Evolutionary conservation across 2,113 vertebrate genomes (phyloP).

Genomic region (Murina feae): DNA sequence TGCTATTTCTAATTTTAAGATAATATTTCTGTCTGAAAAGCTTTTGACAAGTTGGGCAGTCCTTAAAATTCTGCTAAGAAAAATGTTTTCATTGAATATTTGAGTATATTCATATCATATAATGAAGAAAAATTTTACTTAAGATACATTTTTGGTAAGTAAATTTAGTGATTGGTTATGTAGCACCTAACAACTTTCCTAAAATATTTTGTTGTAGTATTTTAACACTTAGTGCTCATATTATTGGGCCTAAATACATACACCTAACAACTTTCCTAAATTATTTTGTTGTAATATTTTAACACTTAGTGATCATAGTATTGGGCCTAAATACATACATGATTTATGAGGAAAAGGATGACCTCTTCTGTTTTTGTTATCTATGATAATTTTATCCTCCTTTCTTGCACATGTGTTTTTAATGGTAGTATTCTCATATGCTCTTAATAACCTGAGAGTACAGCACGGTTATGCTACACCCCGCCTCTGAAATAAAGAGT

Average conservation of each 20-base stretch:
- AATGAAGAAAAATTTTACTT: not conserved
- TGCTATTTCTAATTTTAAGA: not conserved
- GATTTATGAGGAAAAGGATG: not conserved
- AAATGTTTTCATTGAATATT: not conserved
- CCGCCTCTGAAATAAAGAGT: not conserved
- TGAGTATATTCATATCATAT: not conserved
- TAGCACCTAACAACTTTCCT: not conserved
- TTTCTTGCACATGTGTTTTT: not conserved
- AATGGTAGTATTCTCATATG: not conserved
- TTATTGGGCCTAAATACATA: not conserved
- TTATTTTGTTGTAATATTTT: not conserved
- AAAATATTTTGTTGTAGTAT: not conserved
- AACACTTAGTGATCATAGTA: not conserved
- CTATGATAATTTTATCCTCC: not conserved
- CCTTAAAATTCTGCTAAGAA: not conserved
- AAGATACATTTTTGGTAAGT: constrained; percentile 1
- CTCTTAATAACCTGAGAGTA: not conserved
- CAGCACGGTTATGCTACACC: not conserved
- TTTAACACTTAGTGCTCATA: not conserved
- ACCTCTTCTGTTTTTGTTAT: not conserved
- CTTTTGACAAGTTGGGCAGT: not conserved
- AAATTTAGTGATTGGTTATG: not conserved
- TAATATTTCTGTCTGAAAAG: not conserved
- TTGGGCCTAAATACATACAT: constrained; percentile 9
- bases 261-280: constrained; percentile 20